A percentile compares a stretch with the other conserved stretches of the same genome.
These are phyloP conservation scores for Epinotia bilunana DNA, from an alignment of 2,888 invertebrate species.

Conservation along the genomic window DNA sequence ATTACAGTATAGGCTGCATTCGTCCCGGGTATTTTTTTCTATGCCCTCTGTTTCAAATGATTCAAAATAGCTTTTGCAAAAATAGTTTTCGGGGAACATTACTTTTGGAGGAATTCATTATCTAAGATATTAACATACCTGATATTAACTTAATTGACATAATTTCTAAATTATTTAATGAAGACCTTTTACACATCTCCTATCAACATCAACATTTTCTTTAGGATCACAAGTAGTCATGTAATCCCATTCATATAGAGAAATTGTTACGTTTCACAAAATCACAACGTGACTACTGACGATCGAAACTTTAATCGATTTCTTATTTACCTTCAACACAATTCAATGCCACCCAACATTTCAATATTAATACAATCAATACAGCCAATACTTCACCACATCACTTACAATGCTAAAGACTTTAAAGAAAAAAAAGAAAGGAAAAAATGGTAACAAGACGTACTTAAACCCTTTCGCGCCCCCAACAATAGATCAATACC, in stretches of 20 bases:
- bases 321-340: constrained; percentile 36
- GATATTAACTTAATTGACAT: too few relatives aligned
- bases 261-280: background rate
- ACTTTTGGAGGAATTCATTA: too few relatives aligned
- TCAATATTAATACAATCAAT: constrained; percentile 47
- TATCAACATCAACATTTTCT: too few relatives aligned
- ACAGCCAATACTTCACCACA: constrained; percentile 49
- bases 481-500: constrained; percentile 78
- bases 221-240: too few relatives aligned
- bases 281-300: background rate
- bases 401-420: constrained; percentile 46
- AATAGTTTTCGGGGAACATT: too few relatives aligned
- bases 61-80: too few relatives aligned
- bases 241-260: background rate
- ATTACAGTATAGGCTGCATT: too few relatives aligned
- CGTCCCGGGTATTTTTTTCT: too few relatives aligned
- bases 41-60: too few relatives aligned
- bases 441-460: constrained; percentile 63
- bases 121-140: too few relatives aligned
- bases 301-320: constrained; percentile 20
- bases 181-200: too few relatives aligned
- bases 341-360: constrained; percentile 29
- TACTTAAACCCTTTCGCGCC: constrained; percentile 78
- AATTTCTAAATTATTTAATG: too few relatives aligned
- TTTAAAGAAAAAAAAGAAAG: constrained; percentile 49